These are phyloP conservation scores for Psix sp. DNA, from an alignment of 1,140 invertebrate species.

Conservation along the genomic window DNA sequence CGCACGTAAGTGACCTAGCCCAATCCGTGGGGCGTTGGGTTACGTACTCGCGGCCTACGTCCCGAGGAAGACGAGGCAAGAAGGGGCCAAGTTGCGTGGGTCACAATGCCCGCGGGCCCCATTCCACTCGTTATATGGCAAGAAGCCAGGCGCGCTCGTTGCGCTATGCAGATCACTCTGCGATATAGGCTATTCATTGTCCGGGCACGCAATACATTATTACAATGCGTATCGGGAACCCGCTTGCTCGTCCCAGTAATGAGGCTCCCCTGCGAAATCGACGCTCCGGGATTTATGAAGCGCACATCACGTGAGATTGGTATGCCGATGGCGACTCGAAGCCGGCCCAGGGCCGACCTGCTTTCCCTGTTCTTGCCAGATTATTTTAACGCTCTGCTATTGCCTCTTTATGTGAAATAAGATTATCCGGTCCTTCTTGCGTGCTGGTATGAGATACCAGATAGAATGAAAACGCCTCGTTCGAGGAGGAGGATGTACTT, in stretches of 20 bases:
- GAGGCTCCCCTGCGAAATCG: constrained; percentile 20
- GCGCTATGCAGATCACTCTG: constrained; percentile 73
- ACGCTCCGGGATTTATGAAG: constrained; percentile 14
- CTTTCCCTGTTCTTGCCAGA: constrained; percentile 33
- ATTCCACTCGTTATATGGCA: constrained; percentile 67
- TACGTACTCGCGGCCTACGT: constrained; percentile 18
- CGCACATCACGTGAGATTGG: constrained; percentile 31
- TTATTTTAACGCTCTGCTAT: constrained; percentile 7
- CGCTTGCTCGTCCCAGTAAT: constrained; percentile 26
- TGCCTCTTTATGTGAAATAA: constrained; percentile 30
- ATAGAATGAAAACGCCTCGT: constrained; percentile 31
- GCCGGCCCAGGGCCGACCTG: constrained; percentile 18
- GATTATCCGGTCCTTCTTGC: constrained; percentile 24
- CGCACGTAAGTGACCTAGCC: constrained; percentile 65
- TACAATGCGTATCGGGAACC: constrained; percentile 67
- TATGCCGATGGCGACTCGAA: constrained; percentile 24
- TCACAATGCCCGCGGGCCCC: constrained; percentile 67
- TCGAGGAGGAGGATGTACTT: constrained; percentile 19
- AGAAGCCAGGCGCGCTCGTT: constrained; percentile 55
- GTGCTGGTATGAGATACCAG: constrained; percentile 13
- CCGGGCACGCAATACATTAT: constrained; percentile 64
- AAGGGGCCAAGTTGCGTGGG: constrained; percentile 65
- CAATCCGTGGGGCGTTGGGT: constrained; percentile 60
- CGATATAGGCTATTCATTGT: constrained; percentile 73
- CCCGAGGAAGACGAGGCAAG: not conserved